phyloP scores from a whole-genome alignment of 2,888 invertebrate species.

The Psococerastis gibbosa region DNA sequence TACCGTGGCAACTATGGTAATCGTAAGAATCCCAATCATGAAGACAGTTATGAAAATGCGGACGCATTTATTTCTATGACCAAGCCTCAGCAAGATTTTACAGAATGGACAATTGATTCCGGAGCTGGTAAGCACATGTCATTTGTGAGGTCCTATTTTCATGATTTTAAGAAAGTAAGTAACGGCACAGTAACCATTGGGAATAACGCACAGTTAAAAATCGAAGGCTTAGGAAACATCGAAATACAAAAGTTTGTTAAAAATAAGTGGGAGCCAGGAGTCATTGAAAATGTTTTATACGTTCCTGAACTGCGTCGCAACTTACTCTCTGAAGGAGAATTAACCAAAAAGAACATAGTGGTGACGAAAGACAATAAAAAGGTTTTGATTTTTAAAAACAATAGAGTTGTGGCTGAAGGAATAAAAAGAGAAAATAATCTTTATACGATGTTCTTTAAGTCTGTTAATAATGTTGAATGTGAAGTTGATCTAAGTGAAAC shows the following conservation, averaged over 20 bases:
- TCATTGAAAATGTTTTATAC: not conserved
- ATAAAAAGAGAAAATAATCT: not conserved
- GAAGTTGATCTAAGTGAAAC: not conserved
- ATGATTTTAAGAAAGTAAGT: not conserved
- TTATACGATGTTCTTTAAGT: not conserved
- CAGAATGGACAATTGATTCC: not conserved
- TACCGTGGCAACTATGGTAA: too few relatives aligned
- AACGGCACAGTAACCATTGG: not conserved
- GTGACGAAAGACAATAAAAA: not conserved
- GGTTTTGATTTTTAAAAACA: not conserved
- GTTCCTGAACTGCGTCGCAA: not conserved
- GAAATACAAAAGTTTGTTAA: not conserved
- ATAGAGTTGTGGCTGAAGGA: not conserved
- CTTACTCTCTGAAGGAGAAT: not conserved
- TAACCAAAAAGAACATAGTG: not conserved
- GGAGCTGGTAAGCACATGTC: not conserved
- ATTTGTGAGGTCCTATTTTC: not conserved
- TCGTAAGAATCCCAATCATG: not conserved
- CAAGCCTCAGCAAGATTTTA: not conserved
- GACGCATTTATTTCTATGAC: not conserved
- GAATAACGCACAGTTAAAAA: not conserved
- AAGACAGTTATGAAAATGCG: not conserved
- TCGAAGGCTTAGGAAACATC: not conserved
- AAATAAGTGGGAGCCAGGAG: not conserved
- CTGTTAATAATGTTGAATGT: not conserved